phyloP scores from a whole-genome alignment of 30 jellyfish, hydroid and myxozoan species.

The Turritopsis dohrnii region DNA sequence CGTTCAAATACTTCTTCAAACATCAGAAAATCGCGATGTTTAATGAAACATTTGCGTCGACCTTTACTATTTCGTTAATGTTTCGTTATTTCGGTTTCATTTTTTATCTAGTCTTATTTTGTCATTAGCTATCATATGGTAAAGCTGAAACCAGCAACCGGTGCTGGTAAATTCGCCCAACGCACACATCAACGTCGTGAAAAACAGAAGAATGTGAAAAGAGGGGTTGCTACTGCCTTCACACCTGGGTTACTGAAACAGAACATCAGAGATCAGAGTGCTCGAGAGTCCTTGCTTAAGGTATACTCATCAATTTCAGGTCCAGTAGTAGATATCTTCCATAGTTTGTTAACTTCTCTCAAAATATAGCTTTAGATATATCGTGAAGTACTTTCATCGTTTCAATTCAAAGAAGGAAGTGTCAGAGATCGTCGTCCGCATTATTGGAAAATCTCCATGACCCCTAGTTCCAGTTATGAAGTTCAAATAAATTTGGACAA shows the following conservation, averaged over 20 bases:
- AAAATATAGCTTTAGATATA: neutral
- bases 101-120: neutral
- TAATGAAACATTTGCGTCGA: too few species aligned
- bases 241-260: slow-evolving; percentile 49
- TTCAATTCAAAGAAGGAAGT: slow-evolving; percentile 26
- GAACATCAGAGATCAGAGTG: slow-evolving; percentile 24
- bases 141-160: slow-evolving; percentile 25
- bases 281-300: neutral
- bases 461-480: slow-evolving; percentile 72
- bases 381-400: slow-evolving; percentile 11
- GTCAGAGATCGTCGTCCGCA: slow-evolving; percentile 19
- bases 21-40: too few species aligned
- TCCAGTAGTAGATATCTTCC: neutral
- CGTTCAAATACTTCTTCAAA: too few species aligned
- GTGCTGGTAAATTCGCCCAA: slow-evolving; percentile 4
- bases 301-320: slow-evolving; percentile 6
- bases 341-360: neutral
- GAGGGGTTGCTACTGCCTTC: slow-evolving; percentile 43
- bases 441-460: slow-evolving; percentile 53
- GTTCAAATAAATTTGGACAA: slow-evolving; percentile 42
- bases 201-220: neutral
- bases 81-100: neutral
- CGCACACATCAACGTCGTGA: neutral
- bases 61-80: neutral
- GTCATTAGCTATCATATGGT: slow-evolving; percentile 6